Evolutionary conservation across 1,140 invertebrate species (phyloP).

Genomic region (Plutomurus gul): DNA sequence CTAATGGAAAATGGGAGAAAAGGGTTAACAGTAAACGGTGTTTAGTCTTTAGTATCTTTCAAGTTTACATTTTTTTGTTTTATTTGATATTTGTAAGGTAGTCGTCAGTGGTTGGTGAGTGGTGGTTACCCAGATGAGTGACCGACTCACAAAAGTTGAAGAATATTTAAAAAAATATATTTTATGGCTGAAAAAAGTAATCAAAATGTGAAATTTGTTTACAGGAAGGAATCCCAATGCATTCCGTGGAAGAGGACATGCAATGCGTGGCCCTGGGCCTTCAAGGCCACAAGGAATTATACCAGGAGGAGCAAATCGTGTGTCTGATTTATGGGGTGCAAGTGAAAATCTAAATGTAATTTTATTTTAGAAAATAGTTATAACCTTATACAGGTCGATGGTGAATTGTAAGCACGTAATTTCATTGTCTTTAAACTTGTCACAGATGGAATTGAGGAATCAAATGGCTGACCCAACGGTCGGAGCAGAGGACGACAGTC

Average conservation of each 20-base stretch:
- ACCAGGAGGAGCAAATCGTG: constrained; percentile 10
- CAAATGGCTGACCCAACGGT: not conserved
- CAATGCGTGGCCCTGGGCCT: not conserved
- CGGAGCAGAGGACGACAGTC: constrained; percentile 77
- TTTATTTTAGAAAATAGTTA: no score
- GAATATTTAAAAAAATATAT: no score
- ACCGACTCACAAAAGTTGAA: no score
- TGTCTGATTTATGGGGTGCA: not conserved
- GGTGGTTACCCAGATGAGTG: no score
- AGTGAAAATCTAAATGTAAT: not conserved
- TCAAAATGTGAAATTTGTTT: not conserved
- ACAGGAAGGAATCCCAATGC: not conserved
- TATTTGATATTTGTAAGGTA: no score
- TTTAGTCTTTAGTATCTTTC: no score
- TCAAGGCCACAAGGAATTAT: not conserved
- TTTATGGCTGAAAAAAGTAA: no score
- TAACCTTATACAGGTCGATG: no score
- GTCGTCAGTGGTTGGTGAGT: no score
- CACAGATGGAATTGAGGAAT: not conserved
- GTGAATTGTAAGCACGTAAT: not conserved
- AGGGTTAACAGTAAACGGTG: no score
- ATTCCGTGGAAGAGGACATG: not conserved
- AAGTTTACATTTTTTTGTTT: no score
- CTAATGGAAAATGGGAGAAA: no score
- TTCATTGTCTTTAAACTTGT: not conserved